phyloP scores from a whole-genome alignment of 2,888 invertebrate genomes.

The Perdita meconis region DNA sequence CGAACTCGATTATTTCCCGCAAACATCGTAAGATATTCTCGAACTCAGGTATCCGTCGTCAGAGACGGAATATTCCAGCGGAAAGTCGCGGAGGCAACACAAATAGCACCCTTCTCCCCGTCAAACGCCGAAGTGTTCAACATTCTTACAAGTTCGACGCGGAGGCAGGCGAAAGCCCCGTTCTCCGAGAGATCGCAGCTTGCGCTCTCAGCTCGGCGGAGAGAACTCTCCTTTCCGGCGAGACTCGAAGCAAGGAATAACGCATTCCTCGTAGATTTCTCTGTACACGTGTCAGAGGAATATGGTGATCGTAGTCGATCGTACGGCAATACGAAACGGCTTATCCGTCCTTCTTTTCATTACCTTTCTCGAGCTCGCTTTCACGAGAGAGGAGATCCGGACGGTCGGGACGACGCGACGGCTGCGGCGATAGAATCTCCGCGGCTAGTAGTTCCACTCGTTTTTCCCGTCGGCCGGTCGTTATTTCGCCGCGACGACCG shows the following conservation, averaged over 20 bases:
- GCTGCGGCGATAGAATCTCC: slow-evolving; percentile 64
- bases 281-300: slow-evolving; percentile 50
- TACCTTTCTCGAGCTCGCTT: slow-evolving; percentile 75
- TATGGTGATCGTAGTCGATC: slow-evolving; percentile 53
- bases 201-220: too few species aligned
- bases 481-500: slow-evolving; percentile 36
- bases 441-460: slow-evolving; percentile 30
- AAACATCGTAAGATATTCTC: too few species aligned
- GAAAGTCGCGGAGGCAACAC: too few species aligned
- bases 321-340: slow-evolving; percentile 71
- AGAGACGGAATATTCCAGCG: too few species aligned
- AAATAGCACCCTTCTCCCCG: not conserved
- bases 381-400: slow-evolving; percentile 68
- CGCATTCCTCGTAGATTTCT: too few species aligned
- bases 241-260: too few species aligned
- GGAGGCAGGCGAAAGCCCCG: too few species aligned
- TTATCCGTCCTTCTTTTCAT: slow-evolving; percentile 74
- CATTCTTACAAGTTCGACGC: not conserved
- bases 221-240: too few species aligned
- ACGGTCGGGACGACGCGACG: slow-evolving; percentile 38
- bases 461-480: slow-evolving; percentile 8
- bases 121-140: not conserved
- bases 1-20: too few species aligned
- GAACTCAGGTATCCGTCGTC: too few species aligned
- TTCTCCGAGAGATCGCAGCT: too few species aligned